Base-by-base conservation (phyloP, 2,888 invertebrate genomes). In the Lycophotia porphyrea region DNA sequence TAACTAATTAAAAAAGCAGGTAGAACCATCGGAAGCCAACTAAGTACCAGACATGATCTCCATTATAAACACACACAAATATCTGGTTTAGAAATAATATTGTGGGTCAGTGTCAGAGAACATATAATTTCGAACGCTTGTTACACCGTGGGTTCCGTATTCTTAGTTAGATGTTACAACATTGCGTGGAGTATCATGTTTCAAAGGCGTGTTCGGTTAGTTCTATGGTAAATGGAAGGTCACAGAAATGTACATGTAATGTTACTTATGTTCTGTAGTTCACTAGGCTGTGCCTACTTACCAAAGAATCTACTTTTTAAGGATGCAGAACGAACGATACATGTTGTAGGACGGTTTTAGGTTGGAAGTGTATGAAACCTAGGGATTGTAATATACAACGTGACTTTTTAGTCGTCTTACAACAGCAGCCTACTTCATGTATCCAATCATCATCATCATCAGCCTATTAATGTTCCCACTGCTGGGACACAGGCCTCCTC, bases 41-140 rank as follows among this genome's bases (percentile, higher is more conserved):
- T 21, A 21, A 21, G 24, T 72, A 31, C 58, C 67, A 42, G 60
- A 36, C 55, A 74, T 65, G 61, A 81, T 70, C 71, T 63, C 66
- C 69, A 60, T 66, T 79, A 70, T 64, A 47, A 58, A 84, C n/a
- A 82, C 1, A 67, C 55, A 49, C 52, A 47, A 64, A 73, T 71
- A 71, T 44, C 63, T 75, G 31, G 81, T 82, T 74, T 44, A 66
- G 63, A 39, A 60, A 75, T 65, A 34, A 44, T 67, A 84, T 81
- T 81, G 44, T 82, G 24, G 81, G 85, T 84, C 82, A 82, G 58
- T 81, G 85, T 70, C 75, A 72, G 34, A 58, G 27, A 71, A 70
- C 42, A 60, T 58, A 60, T 58, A 61, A 75, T 80, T 84, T 80
- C 21, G 44, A 72, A 39, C 31, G 81, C 61, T 52, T 52, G 71